These are phyloP conservation scores for Xestia ashworthii DNA, from an alignment of 2,888 invertebrate genomes.

Conservation along the genomic window DNA sequence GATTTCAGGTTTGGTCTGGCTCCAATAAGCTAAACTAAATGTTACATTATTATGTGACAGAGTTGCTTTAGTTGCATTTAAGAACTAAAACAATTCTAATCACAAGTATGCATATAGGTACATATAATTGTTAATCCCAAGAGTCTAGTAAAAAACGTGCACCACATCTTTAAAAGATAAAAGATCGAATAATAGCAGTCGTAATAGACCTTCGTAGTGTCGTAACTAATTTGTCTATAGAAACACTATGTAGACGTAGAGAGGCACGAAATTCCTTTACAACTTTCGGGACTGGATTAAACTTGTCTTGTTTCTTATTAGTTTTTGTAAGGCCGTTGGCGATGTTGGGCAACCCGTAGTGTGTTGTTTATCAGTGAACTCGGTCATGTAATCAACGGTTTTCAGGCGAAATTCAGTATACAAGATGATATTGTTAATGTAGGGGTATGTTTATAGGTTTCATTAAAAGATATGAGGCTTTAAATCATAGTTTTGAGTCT, in stretches of 20 bases:
- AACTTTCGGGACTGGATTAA: conserved; percentile 52
- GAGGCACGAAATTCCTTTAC: conserved; percentile 33
- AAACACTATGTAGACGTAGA: not conserved
- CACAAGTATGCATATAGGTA: no score
- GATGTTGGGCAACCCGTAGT: conserved; percentile 13
- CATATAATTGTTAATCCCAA: no score
- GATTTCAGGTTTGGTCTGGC: no score
- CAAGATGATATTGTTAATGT: conserved; percentile 5
- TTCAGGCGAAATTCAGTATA: conserved; percentile 16
- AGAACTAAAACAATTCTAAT: no score
- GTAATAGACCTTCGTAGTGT: not conserved
- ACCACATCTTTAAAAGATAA: not conserved
- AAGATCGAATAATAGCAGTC: no score
- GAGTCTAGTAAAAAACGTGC: no score
- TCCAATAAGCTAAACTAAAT: no score
- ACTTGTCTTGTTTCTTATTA: conserved; percentile 52
- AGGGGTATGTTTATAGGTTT: not conserved
- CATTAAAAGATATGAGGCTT: conserved; percentile 28
- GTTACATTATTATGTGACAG: no score
- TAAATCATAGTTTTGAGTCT: not conserved
- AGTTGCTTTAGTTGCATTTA: no score
- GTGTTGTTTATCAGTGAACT: conserved; percentile 26
- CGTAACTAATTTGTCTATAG: conserved; percentile 32
- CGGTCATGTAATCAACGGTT: conserved; percentile 16
- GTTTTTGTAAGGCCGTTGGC: conserved; percentile 36